phyloP scores from a whole-genome alignment of 2,113 vertebrate species.

The Thermophis baileyi region DNA sequence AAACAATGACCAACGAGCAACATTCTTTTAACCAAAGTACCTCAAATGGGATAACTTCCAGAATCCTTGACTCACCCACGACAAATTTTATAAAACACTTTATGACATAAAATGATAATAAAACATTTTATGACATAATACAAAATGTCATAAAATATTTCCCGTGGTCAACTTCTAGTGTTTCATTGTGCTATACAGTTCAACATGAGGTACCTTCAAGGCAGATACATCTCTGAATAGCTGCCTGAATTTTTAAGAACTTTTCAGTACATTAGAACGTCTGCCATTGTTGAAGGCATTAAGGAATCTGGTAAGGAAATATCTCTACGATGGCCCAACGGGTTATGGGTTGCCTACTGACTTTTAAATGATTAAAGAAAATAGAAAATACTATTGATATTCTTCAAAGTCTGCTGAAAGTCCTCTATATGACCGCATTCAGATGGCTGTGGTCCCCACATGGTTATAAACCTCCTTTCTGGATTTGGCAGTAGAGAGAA shows the following conservation, averaged over 20 bases:
- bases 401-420: not conserved
- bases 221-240: not conserved
- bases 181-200: not conserved
- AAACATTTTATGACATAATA: too few relatives aligned
- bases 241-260: not conserved
- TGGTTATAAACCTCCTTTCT: not conserved
- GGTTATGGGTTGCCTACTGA: not conserved
- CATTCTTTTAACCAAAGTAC: too few relatives aligned
- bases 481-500: not conserved
- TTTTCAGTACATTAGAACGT: not conserved
- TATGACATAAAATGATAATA: too few relatives aligned
- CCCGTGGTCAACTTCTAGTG: not conserved
- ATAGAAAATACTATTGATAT: not conserved
- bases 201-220: not conserved
- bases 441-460: not conserved
- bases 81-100: too few relatives aligned
- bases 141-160: too few relatives aligned
- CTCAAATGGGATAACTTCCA: too few relatives aligned
- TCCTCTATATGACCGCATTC: not conserved
- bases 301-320: not conserved
- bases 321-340: not conserved
- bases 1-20: too few relatives aligned
- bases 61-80: too few relatives aligned
- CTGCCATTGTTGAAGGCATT: not conserved
- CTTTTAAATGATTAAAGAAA: not conserved